Percentiles rank a stretch among this genome's conserved stretches.
phyloP scores from a whole-genome alignment of 2,797 vertebrate species.

The Sebastes baramenuke region DNA sequence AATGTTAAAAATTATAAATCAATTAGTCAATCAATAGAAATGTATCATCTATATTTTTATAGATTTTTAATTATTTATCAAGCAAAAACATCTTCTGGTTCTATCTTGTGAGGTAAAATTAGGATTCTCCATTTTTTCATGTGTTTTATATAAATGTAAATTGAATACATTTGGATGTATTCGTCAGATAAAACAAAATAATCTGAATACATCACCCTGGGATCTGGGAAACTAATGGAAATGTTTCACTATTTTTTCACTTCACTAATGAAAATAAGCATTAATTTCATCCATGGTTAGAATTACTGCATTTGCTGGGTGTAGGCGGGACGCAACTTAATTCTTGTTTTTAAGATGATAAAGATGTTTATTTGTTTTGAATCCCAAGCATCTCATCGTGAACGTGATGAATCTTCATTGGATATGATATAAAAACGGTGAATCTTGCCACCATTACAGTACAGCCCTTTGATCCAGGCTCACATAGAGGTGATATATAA shows the following conservation, averaged over 20 bases:
- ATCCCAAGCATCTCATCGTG: neutral
- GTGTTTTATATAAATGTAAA: neutral
- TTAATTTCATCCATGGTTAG: neutral
- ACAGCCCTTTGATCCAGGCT: constrained; percentile 61
- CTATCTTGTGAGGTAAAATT: neutral
- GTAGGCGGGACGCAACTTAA: neutral
- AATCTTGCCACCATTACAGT: constrained; percentile 23
- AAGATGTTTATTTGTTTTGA: neutral
- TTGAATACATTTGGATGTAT: neutral
- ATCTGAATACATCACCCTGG: neutral
- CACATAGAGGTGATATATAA: constrained; percentile 59
- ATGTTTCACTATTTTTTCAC: neutral
- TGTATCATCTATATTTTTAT: neutral
- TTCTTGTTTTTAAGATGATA: neutral
- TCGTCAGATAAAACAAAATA: neutral
- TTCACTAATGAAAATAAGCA: neutral
- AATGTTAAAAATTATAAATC: neutral
- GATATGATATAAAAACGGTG: constrained; percentile 45
- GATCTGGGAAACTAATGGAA: neutral
- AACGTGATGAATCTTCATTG: constrained; percentile 28
- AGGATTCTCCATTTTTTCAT: neutral
- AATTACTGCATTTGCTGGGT: neutral
- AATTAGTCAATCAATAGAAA: neutral
- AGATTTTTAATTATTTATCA: neutral
- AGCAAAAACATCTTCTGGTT: neutral